Evolutionary conservation across 2,797 vertebrate species (phyloP), one percentile per base, ranked within the genome.

Genomic region (Phylloscopus collybita): DNA sequence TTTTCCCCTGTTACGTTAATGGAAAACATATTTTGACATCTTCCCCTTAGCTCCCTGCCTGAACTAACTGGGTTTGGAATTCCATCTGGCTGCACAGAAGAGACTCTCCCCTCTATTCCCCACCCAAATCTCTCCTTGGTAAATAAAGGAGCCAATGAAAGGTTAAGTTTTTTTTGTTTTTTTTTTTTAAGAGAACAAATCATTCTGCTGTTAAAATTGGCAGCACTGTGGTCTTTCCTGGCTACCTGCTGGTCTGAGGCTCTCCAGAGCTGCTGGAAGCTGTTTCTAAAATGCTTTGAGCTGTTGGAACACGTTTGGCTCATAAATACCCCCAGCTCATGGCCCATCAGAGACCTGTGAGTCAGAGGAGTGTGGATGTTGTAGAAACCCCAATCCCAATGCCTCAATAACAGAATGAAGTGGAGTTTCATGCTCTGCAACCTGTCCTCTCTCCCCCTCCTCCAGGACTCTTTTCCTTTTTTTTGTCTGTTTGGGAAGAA

Each of bases 1-100:
- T 87, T 94, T 94, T 82, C 89, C 64, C 21, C 89, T 70, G 1
- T 71, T 81, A 13, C 12, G 1, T 85, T 83, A 91, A 82, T 86
- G 76, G 88, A 80, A 93, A 81, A 85, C 81, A 38, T 59, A 51
- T 73, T 94, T 92, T 91, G 87, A 88, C 84, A 81, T 84, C 93
- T 93, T 76, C 56, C 57, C 70, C 72, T 88, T 42, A 22, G 32
- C 73, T 92, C 82, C 57, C 80, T 81, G 94, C 29, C 87, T 88
- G 57, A 88, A 66, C 85, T 51, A 44, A 47, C 60, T 80, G 80
- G 50, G 16, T 92, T 49, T 93, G 90, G 70, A 83, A 90, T 91
- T 92, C 95, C 80, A 66, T 83, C 76, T 86, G 91, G 69, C 61
- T 83, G 61, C 61, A 11, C 42, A 60, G 45, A 42, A 50, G 70